Conservation (phyloP, 2,113 vertebrate species). For the Perca fluviatilis region DNA sequence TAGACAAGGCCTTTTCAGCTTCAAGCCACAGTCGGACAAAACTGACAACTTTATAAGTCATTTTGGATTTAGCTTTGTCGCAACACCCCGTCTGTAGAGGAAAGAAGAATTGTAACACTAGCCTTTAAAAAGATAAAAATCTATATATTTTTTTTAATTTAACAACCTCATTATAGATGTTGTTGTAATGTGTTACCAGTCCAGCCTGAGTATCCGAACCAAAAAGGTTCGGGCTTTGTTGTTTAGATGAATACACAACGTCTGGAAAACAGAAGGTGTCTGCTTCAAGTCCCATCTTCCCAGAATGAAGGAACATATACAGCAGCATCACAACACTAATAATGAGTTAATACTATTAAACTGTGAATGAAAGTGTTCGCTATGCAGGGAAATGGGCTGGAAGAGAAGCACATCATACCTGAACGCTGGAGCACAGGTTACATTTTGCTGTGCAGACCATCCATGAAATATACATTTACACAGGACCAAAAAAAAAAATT, state of each 20-base stretch:
- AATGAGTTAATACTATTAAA: constrained; percentile 63
- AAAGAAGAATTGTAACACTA: constrained; percentile 64
- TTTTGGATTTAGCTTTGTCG: constrained; percentile 55
- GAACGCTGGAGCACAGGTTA: constrained; percentile 48
- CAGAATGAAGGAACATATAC: constrained; percentile 55
- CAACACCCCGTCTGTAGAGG: constrained; percentile 38
- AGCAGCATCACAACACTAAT: constrained; percentile 57
- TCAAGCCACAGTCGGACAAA: constrained; percentile 64
- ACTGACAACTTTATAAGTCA: constrained; percentile 29
- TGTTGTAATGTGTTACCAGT: constrained; percentile 49
- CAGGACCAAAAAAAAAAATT: constrained; percentile 79
- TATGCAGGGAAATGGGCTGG: constrained; percentile 33
- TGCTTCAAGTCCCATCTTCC: constrained; percentile 28
- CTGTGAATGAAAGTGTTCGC: constrained; percentile 75
- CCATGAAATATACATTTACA: constrained; percentile 49
- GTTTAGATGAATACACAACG: constrained; percentile 14
- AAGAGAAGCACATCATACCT: constrained; percentile 51
- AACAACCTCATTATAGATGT: constrained; percentile 61
- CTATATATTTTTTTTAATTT: constrained; percentile 78
- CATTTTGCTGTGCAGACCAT: constrained; percentile 36
- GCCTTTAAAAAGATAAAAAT: constrained; percentile 58
- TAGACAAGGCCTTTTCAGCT: constrained; percentile 70
- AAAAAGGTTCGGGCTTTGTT: constrained; percentile 38
- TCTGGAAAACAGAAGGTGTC: constrained; percentile 41
- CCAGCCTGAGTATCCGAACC: constrained; percentile 46